Evolutionary conservation across 2,888 invertebrate species (phyloP).

Genomic region (Trypoxylon attenuatum): DNA sequence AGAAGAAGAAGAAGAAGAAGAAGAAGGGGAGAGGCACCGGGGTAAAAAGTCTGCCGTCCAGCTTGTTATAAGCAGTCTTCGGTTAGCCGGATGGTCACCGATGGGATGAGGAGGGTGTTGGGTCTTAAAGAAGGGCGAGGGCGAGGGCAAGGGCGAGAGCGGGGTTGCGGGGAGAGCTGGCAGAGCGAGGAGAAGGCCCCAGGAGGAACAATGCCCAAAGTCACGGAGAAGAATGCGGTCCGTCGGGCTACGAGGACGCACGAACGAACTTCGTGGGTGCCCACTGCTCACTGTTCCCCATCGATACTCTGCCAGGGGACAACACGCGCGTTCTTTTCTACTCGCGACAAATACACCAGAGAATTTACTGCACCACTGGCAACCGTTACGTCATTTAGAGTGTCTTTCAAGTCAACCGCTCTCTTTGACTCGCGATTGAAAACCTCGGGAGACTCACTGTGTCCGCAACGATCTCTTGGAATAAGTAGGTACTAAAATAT

Average conservation of each 20-base stretch:
- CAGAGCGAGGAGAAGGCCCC: conserved; percentile 51
- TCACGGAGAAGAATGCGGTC: conserved; percentile 74
- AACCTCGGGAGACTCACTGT: no score
- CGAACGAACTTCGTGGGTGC: conserved; percentile 43
- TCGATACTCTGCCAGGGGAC: conserved; percentile 44
- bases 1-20: conserved; percentile 48
- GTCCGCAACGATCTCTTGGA: no score
- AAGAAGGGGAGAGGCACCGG: conserved; percentile 57
- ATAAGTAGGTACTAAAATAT: no score
- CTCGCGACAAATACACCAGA: conserved; percentile 65
- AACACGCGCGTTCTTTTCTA: conserved; percentile 44
- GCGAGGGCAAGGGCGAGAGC: no score
- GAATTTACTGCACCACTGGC: conserved; percentile 66
- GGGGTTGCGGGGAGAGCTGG: conserved; percentile 37
- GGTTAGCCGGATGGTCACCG: conserved; percentile 42
- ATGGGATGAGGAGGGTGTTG: conserved; percentile 46
- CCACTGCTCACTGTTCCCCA: conserved; percentile 39
- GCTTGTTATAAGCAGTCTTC: conserved; percentile 66
- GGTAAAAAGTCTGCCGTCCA: conserved; percentile 61
- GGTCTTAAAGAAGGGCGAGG: conserved; percentile 36
- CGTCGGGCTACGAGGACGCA: conserved; percentile 67
- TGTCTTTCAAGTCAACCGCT: conserved; percentile 36
- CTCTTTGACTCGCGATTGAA: conserved; percentile 19
- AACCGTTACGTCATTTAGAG: conserved; percentile 62
- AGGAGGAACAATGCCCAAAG: conserved; percentile 72